phyloP scores from a whole-genome alignment of 2,797 vertebrate genomes.

The Tenualosa thibaudeaui region DNA sequence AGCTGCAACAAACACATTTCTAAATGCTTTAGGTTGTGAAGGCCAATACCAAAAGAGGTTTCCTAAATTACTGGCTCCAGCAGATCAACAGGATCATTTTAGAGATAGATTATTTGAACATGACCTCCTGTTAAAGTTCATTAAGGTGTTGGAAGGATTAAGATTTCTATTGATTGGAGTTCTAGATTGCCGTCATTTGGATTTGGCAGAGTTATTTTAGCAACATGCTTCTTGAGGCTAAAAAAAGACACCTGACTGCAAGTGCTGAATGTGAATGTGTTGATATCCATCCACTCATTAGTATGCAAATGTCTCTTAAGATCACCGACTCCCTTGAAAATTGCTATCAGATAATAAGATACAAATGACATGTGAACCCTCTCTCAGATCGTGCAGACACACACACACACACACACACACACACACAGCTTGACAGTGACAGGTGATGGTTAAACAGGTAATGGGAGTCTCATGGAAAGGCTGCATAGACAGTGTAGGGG shows the following conservation, averaged over 20 bases:
- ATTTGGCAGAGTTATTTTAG: neutral
- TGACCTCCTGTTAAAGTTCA: neutral
- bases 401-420: neutral
- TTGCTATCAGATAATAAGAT: slow-evolving; percentile 21
- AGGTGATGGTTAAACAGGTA: neutral
- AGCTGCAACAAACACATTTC: neutral
- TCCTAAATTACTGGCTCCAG: neutral
- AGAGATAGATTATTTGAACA: neutral
- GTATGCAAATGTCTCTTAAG: neutral
- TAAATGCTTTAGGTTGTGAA: neutral
- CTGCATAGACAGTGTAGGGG: neutral
- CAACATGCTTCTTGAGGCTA: neutral
- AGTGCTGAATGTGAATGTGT: neutral
- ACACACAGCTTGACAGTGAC: neutral
- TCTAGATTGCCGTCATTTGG: neutral
- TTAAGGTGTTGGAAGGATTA: neutral
- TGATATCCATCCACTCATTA: neutral
- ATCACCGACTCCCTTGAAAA: neutral
- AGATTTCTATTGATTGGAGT: neutral
- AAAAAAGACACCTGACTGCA: neutral
- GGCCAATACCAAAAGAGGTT: neutral
- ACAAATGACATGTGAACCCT: neutral
- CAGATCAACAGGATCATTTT: neutral
- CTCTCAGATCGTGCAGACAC: neutral
- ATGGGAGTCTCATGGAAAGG: neutral